Evolutionary conservation across 1,140 invertebrate species (phyloP).

Genomic region (Polypedilum vanderplanki): DNA sequence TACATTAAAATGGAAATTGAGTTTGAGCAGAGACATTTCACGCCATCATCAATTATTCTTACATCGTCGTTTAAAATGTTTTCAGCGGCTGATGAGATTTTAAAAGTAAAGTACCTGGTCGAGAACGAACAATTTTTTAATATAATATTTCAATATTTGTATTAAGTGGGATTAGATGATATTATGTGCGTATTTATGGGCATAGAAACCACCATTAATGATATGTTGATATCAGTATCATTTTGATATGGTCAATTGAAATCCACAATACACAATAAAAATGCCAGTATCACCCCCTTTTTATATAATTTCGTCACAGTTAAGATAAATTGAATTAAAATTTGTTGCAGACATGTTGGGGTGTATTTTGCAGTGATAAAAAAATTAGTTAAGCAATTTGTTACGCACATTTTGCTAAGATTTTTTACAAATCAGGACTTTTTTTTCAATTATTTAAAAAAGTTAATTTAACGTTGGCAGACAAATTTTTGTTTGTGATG

Average conservation of each 20-base stretch:
- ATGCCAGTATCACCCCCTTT: neutral
- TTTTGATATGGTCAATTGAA: conserved; percentile 28
- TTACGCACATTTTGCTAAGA: neutral
- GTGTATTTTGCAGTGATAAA: neutral
- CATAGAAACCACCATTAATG: conserved; percentile 17
- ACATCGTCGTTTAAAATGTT: neutral
- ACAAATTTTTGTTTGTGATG: too few species aligned
- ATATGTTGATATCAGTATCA: conserved; percentile 26
- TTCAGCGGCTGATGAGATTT: neutral
- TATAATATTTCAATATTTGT: neutral
- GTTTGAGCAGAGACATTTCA: conserved; percentile 18
- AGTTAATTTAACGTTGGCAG: too few species aligned
- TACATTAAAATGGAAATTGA: conserved; percentile 24
- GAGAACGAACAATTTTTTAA: neutral
- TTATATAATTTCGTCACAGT: conserved; percentile 2
- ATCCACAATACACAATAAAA: neutral
- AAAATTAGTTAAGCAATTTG: conserved; percentile 20
- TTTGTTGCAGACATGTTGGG: neutral
- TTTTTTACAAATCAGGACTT: too few species aligned
- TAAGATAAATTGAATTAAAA: conserved; percentile 14
- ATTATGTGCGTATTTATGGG: neutral
- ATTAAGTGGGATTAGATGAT: neutral
- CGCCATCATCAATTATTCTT: conserved; percentile 28
- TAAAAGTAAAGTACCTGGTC: neutral
- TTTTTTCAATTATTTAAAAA: too few species aligned